phyloP scores from a whole-genome alignment of 1,140 invertebrate genomes.

The Onthophagus taurus region DNA sequence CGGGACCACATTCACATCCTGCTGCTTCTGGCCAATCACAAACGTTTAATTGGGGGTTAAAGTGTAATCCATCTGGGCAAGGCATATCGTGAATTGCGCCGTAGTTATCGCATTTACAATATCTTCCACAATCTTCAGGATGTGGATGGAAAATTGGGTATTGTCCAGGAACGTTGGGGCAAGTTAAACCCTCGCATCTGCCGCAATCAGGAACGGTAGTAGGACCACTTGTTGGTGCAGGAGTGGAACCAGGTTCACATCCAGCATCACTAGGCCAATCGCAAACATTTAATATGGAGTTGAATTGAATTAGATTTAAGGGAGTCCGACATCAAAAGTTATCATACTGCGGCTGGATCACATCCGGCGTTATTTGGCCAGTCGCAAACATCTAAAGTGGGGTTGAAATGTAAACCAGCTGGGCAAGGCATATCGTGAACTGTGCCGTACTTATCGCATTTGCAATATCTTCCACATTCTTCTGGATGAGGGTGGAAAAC shows the following conservation, averaged over 20 bases:
- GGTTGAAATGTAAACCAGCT: constrained; percentile 41
- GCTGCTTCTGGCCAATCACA: constrained; percentile 1
- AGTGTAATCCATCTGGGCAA: not conserved
- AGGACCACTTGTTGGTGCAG: not conserved
- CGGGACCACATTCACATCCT: not conserved
- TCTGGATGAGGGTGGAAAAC: too few relatives aligned
- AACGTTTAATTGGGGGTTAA: not conserved
- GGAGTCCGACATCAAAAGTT: too few relatives aligned
- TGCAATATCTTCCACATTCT: constrained; percentile 46
- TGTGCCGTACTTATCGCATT: constrained; percentile 39
- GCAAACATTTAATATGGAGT: not conserved
- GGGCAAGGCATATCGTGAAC: constrained; percentile 41
- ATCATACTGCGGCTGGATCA: not conserved
- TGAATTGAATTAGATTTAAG: too few relatives aligned
- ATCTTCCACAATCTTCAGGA: not conserved
- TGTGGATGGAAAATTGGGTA: not conserved
- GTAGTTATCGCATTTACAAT: not conserved
- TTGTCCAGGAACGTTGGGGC: not conserved
- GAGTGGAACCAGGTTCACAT: not conserved
- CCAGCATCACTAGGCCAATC: not conserved
- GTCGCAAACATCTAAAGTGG: constrained; percentile 22
- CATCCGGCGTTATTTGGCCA: constrained; percentile 1
- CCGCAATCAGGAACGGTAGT: not conserved
- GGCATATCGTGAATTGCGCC: not conserved
- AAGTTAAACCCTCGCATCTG: not conserved